Evolutionary conservation across 2,113 vertebrate genomes (phyloP).

Genomic region (Romanogobio albipinnatus): DNA sequence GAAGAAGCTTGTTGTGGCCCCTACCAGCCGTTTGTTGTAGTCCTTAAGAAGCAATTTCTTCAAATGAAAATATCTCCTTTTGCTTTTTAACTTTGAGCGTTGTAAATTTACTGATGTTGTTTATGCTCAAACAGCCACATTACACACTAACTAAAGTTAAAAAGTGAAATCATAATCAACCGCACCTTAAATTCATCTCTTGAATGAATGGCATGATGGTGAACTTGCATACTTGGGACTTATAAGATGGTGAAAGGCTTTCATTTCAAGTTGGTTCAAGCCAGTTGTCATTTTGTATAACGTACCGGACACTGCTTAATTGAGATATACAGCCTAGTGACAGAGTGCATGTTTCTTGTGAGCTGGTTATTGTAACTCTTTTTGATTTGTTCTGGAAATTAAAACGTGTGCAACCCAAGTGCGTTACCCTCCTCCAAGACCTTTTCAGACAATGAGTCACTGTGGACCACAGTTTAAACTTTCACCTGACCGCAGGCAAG

Average conservation of each 20-base stretch:
- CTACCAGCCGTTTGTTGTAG: no score
- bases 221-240: not conserved
- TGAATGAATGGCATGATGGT: no score
- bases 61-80: no score
- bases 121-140: no score
- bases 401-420: constrained; percentile 61
- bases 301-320: not conserved
- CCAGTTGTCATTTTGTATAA: not conserved
- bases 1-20: no score
- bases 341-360: constrained; percentile 10
- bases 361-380: not conserved
- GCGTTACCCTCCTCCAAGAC: constrained; percentile 55
- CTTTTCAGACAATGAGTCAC: constrained; percentile 62
- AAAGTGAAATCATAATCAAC: no score
- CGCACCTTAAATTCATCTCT: no score
- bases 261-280: not conserved
- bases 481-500: not conserved
- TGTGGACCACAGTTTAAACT: constrained; percentile 43
- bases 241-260: not conserved
- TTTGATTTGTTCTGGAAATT: constrained; percentile 54
- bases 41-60: no score
- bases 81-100: no score
- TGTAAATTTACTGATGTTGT: no score
- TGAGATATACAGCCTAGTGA: not conserved
- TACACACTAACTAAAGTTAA: no score